phyloP scores from a whole-genome alignment of 2,113 vertebrate genomes.

The Apteryx mantelli region DNA sequence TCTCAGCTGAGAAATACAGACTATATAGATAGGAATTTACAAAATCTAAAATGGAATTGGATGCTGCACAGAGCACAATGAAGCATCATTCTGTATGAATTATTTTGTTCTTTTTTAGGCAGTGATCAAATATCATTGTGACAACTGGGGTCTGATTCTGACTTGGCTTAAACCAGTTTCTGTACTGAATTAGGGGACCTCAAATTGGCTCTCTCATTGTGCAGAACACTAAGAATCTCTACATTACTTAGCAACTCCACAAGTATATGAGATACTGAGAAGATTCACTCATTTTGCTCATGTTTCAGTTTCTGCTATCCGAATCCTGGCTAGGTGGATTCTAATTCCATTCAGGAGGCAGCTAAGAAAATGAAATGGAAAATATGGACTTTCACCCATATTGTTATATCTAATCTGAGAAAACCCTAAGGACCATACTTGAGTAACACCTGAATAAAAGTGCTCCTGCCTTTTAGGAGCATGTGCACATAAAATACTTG shows the following conservation, averaged over 20 bases:
- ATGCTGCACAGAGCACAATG: not conserved
- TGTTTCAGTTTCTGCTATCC: not conserved
- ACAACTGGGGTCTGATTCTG: not conserved
- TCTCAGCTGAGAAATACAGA: not conserved
- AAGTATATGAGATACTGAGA: not conserved
- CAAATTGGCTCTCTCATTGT: not conserved
- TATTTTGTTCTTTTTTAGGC: not conserved
- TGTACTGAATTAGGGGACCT: not conserved
- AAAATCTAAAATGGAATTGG: not conserved
- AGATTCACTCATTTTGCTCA: accelerated
- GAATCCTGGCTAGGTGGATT: not conserved
- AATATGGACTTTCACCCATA: not conserved
- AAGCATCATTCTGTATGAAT: not conserved
- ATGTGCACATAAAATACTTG: not conserved
- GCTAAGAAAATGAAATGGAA: not conserved
- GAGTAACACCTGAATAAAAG: not conserved
- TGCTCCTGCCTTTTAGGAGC: not conserved
- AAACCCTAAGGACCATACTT: not conserved
- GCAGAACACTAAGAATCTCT: not conserved
- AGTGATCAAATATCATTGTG: not conserved
- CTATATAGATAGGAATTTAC: not conserved
- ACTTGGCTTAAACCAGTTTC: not conserved
- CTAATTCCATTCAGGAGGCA: not conserved
- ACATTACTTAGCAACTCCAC: not conserved
- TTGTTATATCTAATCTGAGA: not conserved